A percentile compares a stretch with the other conserved stretches of the same genome.
Conservation (phyloP, 2,797 vertebrate genomes). For the Semaprochilodus insignis region DNA sequence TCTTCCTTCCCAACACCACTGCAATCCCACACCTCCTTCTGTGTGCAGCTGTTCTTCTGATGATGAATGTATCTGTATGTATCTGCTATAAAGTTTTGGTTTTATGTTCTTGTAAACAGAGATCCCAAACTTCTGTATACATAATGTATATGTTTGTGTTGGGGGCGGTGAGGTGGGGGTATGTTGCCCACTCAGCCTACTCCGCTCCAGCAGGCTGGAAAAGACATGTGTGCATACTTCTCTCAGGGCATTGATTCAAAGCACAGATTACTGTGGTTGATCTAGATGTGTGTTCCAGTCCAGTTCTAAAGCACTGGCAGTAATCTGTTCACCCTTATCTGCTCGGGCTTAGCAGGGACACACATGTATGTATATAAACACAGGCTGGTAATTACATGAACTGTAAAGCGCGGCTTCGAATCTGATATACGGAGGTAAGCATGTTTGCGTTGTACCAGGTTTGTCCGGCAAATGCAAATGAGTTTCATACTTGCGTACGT, state of each 20-base stretch:
- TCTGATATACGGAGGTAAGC: background rate
- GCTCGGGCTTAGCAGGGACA: constrained; percentile 17
- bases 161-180: background rate
- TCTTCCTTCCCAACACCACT: too few relatives aligned
- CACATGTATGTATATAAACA: constrained; percentile 34
- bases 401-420: too few relatives aligned
- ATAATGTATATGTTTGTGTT: background rate
- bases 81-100: background rate
- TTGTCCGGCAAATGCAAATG: too few relatives aligned
- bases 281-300: constrained; percentile 12
- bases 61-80: background rate
- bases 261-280: constrained; percentile 46
- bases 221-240: background rate
- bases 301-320: constrained; percentile 38
- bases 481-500: too few relatives aligned
- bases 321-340: constrained; percentile 50
- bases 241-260: constrained; percentile 41
- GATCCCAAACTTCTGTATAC: background rate
- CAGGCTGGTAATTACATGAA: background rate
- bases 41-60: too few relatives aligned
- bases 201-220: background rate
- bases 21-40: too few relatives aligned
- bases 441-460: too few relatives aligned
- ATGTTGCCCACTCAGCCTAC: background rate
- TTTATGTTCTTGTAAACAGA: background rate